These are phyloP conservation scores for Loripinus fragilis DNA, from an alignment of 2,888 invertebrate species.

Conservation along the genomic window DNA sequence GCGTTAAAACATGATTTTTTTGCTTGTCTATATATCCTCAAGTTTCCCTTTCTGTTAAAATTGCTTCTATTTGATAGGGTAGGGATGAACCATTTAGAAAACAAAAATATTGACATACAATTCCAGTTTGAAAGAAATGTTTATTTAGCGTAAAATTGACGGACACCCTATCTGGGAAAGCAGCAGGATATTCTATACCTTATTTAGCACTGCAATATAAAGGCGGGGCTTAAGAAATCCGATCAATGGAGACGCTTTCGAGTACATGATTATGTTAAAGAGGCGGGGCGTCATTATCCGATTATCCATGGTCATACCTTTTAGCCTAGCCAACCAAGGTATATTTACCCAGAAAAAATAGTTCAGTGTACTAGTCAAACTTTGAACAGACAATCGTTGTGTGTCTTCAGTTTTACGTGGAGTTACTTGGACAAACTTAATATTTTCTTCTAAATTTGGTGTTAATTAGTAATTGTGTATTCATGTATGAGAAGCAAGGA, in stretches of 20 bases:
- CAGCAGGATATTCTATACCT: slow-evolving; percentile 3
- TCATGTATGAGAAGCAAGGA: slow-evolving; percentile 68
- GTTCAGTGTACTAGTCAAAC: slow-evolving; percentile 62
- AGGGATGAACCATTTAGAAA: no score
- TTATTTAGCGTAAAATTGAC: slow-evolving; percentile 8
- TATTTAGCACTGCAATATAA: slow-evolving; percentile 38
- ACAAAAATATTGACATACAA: slow-evolving; percentile 14
- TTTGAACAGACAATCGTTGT: slow-evolving; percentile 55
- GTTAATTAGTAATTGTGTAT: slow-evolving; percentile 12
- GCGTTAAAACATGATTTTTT: no score
- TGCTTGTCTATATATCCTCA: not conserved
- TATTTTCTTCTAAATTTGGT: slow-evolving; percentile 12
- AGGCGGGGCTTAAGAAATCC: slow-evolving; percentile 45
- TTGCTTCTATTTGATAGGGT: slow-evolving; percentile 4
- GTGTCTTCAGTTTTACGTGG: slow-evolving; percentile 27
- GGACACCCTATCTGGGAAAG: slow-evolving; percentile 6
- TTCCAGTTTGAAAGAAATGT: not conserved
- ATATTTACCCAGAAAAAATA: slow-evolving; percentile 62
- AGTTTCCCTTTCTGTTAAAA: not conserved
- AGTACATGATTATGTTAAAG: slow-evolving; percentile 10
- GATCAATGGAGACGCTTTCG: slow-evolving; percentile 28
- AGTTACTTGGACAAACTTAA: slow-evolving; percentile 7
- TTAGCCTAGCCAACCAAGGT: slow-evolving; percentile 51
- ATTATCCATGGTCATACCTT: slow-evolving; percentile 43
- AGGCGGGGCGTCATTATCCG: slow-evolving; percentile 45